Conservation (phyloP, 2,888 invertebrate species). For the Endomychus coccineus region DNA sequence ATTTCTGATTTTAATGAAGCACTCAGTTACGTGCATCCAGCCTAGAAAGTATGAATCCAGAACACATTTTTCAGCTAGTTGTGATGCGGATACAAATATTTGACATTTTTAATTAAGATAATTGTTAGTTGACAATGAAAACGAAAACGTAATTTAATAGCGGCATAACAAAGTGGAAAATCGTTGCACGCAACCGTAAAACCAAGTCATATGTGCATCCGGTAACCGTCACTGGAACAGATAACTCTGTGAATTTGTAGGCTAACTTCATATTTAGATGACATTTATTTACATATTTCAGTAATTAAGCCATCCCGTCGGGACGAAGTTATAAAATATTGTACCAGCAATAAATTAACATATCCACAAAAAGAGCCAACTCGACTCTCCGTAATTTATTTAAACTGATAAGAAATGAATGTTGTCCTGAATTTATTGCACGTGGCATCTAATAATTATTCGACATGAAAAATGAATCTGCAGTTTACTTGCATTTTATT, state of each 20-base stretch:
- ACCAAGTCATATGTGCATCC: conserved; percentile 33
- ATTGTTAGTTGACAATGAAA: too few species aligned
- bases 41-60: too few species aligned
- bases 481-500: conserved; percentile 18
- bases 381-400: conserved; percentile 31
- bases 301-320: conserved; percentile 38
- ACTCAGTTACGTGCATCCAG: too few species aligned
- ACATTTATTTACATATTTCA: conserved; percentile 40
- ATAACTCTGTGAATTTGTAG: conserved; percentile 36
- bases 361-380: conserved; percentile 34
- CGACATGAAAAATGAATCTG: conserved; percentile 31
- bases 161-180: conserved; percentile 19
- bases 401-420: conserved; percentile 34
- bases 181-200: conserved; percentile 25
- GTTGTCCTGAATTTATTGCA: conserved; percentile 29
- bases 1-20: too few species aligned
- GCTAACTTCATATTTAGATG: conserved; percentile 38
- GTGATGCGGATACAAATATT: too few species aligned
- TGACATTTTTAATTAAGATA: too few species aligned
- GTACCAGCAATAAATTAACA: conserved; percentile 33
- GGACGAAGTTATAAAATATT: conserved; percentile 32
- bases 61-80: too few species aligned
- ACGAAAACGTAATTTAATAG: conserved; percentile 6
- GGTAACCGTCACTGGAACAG: conserved; percentile 24
- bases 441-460: conserved; percentile 28